Evolutionary conservation across 2,113 vertebrate species (phyloP), one percentile per base, ranked within the genome.

Genomic region (Hyaena hyaena): DNA sequence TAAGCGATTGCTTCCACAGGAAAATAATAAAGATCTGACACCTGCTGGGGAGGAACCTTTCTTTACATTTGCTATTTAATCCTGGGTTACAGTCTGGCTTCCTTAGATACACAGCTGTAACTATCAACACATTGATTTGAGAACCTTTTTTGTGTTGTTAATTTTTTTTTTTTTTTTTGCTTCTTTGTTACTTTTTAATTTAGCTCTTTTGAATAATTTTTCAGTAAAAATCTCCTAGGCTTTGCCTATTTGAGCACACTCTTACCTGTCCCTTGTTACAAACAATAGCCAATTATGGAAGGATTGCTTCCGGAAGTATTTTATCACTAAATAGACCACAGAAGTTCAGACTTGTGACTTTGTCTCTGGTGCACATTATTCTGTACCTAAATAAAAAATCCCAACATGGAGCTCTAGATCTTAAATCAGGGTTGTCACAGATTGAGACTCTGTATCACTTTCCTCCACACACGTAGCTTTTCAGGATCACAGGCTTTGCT

Each of bases 11-110:
- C 23, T 93, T 0, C n/a, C 58, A 55, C 23, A 81, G 90, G n/a
- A 89, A 95, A 95, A 79, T 87, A 35, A 63, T 6, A 17, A 73
- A 82, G 17, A 9, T 93, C 63, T 79, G 28, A 87, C n/a, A 35
- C 16, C 21, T 55, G 58, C 8, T 43, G 2, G 73, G 73, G 43
- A 76, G 6, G 16, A 82, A 17, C 9, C 14, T 91, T 53, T 61
- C 26, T 73, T 93, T 90, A 83, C 33, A 28, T 91, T 95, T 88
- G 28, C 85, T 33, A 92, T 83, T 82, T 95, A 87, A 83, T 53
- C 92, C 17, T 71, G 15, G 11, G 2, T 74, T 91, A 65, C 90
- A 68, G 4, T 95, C 31, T 74, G 14, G 33, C 39, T 95, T 85
- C 24, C 65, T 89, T 63, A 95, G 17, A 58, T 53, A 50, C 35